These are phyloP conservation scores for Lepilemur ruficaudatus DNA, from an alignment of 2,797 vertebrate species.

Conservation along the genomic window DNA sequence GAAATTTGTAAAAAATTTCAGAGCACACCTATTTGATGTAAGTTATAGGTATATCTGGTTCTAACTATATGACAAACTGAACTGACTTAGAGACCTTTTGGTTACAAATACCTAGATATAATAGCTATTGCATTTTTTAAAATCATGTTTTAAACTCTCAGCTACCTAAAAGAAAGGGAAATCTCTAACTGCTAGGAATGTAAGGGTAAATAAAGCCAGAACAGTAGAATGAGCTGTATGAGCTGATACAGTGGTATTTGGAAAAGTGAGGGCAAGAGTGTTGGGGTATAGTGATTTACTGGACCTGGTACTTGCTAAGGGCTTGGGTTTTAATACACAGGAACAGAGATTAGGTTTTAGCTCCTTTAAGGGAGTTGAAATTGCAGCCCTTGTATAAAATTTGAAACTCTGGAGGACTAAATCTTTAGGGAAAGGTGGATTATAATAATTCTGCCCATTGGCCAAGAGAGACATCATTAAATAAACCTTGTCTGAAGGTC, in stretches of 20 bases:
- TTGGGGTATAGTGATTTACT: neutral
- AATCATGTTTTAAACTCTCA: slow-evolving; percentile 31
- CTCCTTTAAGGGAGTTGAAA: neutral
- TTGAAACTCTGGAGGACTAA: slow-evolving; percentile 4
- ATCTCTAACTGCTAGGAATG: neutral
- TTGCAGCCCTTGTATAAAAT: neutral
- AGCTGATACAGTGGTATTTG: neutral
- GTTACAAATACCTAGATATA: slow-evolving; percentile 2
- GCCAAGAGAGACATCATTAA: neutral
- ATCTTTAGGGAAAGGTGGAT: neutral
- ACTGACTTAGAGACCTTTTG: neutral
- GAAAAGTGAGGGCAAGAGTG: neutral
- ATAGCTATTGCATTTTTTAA: neutral
- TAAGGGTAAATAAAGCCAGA: neutral
- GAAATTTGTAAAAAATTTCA: neutral
- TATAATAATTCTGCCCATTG: neutral
- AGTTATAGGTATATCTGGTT: slow-evolving; percentile 5
- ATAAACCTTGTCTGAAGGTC: slow-evolving; percentile 19
- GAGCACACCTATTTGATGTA: neutral
- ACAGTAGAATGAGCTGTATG: neutral
- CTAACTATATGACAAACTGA: neutral
- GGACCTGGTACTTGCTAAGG: neutral
- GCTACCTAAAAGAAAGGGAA: neutral
- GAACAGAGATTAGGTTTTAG: slow-evolving; percentile 1
- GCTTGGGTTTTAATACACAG: neutral